Base-by-base conservation (phyloP, 2,888 invertebrate genomes). In the Drosophila acutilabella region DNA sequence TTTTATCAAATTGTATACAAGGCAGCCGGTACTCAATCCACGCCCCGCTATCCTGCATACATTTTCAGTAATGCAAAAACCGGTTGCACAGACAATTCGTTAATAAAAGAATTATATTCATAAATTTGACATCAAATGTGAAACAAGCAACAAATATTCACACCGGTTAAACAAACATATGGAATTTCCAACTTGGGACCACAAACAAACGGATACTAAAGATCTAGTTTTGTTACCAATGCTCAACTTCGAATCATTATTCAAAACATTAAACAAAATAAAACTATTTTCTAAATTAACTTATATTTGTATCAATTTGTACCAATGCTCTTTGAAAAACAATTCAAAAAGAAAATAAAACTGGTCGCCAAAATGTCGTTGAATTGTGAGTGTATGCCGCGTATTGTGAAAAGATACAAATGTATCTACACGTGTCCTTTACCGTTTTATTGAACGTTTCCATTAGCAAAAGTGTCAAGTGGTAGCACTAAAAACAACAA, bases 381-480 rank as follows among this genome's bases (percentile, higher is more conserved):
- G 87, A 81, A 82, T 87, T 58, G 59, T 48, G 47, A 8, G n/a
- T 44, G 50, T 38, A 10, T 38, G 44, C 33, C 36, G 33, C 4
- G 42, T 40, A 13, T 47, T 58, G 48, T 33, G 13, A 36, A 67
- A 71, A 80, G 80, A 83, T 74, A 86, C 81, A 78, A 86, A 66
- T 81, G 69, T 81, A 78, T 68, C 75, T 87, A 60, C 68, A 64
- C 45, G 62, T 65, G 71, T 54, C 65, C 50, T 74, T 68, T 62
- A 74, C 80, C 64, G 78, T 80, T 72, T 79, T 52, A 57, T 36
- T 59, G 40, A 42, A 50, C 61, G 58, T 53, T 75, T 68, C 67
- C 76, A 71, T 66, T 69, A 69, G 65, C 65, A 50, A 75, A 69
- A 64, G 67, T 73, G 81, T 78, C 75, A 78, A 81, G 78, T 78